Base-by-base conservation (phyloP, 2,888 invertebrate genomes). In the Seira musarum region DNA sequence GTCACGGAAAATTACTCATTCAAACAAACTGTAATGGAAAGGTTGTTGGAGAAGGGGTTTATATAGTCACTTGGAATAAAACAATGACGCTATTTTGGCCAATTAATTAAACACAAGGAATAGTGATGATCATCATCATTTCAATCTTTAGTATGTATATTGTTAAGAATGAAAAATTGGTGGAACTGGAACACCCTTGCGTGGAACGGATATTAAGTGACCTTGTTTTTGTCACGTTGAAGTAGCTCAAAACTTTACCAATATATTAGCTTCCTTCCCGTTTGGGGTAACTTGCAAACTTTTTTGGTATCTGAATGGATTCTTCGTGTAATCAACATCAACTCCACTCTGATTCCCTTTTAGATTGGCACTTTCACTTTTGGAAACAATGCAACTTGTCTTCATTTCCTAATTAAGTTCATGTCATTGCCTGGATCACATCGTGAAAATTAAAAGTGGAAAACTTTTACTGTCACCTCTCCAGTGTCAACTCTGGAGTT, bases 41-140 rank as follows among this genome's bases (percentile, higher is more conserved):
- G 60, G 60, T 21, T 60, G 8, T 49, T 49, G 3, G 3, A 8
- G 49, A 60, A 19, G 60, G 21, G 21, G 19, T 13, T 8, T 21
- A 60, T 61, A 75, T 67, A 81, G 75, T 68, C 80, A 81, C 74
- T 80, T 67, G 67, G 76, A 72, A 67, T 74, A 76, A 75, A 76
- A 81, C 80, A 81, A 81, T 75, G 80, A 81, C 66, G 76, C 74
- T 75, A 61, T 81, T 76, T 67, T 71, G 76, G 40, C 80, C 76
- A 81, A 81, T 81, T 81, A 81, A 81, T 81, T 81, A 81, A 63
- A 76, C 75, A 72, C 67, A 21, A 60, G 10, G 60, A 60, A 60
- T 2, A 60, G 22, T 61, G 69, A 49, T 66, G 25, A 72, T 72
- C 64, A 40, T 64, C 53, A 66, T 30, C 69, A 24, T 49, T 63